Percentiles rank a stretch among this genome's conserved stretches.
phyloP scores from a whole-genome alignment of 2,113 vertebrate species.

The Aegypius monachus region DNA sequence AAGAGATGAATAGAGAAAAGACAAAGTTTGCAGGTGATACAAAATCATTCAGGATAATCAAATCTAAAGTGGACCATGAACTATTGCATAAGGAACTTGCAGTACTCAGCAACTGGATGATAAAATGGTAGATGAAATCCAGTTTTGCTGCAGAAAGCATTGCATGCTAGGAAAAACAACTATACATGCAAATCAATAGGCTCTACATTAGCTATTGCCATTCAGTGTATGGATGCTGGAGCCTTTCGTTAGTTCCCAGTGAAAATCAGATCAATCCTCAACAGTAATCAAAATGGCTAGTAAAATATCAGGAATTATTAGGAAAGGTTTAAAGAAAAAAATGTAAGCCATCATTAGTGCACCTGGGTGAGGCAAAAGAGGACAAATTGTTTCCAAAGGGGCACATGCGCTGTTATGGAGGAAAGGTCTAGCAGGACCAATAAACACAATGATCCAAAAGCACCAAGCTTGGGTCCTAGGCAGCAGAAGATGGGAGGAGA shows the following conservation, averaged over 20 bases:
- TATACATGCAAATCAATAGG: not conserved
- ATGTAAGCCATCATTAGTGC: not conserved
- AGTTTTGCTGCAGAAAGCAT: not conserved
- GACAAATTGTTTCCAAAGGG: not conserved
- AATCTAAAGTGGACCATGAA: slow-evolving; percentile 15
- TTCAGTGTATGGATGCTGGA: not conserved
- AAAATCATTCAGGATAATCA: slow-evolving; percentile 34
- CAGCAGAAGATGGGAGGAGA: not conserved
- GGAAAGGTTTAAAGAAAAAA: not conserved
- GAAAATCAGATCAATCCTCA: not conserved
- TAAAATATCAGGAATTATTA: not conserved
- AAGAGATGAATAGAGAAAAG: slow-evolving; percentile 57
- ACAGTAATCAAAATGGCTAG: not conserved
- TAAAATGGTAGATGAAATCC: not conserved
- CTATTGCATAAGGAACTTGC: not conserved
- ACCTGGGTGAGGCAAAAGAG: not conserved
- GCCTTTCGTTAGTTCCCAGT: not conserved
- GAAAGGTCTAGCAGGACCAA: not conserved
- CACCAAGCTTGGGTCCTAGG: not conserved
- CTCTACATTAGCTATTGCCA: not conserved
- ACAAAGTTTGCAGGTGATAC: slow-evolving; percentile 21
- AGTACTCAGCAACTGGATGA: not conserved
- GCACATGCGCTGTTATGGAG: rapidly evolving
- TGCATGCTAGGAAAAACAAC: not conserved
- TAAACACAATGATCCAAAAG: not conserved